A percentile compares a stretch with the other conserved stretches of the same genome.
Evolutionary conservation across 2,113 vertebrate genomes (phyloP).

Genomic region (Hymenochirus boettgeri): DNA sequence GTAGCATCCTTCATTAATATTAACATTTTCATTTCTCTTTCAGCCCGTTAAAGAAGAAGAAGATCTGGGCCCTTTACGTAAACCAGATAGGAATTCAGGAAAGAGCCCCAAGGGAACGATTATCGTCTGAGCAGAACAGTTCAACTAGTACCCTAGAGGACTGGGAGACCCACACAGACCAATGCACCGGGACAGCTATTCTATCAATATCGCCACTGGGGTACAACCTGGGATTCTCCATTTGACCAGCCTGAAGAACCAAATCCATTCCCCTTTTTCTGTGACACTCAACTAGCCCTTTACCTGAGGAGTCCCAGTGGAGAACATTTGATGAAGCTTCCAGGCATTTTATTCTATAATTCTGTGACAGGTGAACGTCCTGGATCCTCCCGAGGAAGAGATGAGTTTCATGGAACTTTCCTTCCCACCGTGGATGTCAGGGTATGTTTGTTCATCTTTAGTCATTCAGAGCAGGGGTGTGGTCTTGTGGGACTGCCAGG

Average conservation of each 20-base stretch:
- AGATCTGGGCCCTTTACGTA: conserved; percentile 70
- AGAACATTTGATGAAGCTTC: conserved; percentile 75
- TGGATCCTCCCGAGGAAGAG: conserved; percentile 73
- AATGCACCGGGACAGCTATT: conserved; percentile 76
- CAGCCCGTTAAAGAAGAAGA: conserved; percentile 50
- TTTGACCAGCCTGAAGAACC: conserved; percentile 57
- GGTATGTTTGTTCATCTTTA: conserved; percentile 47
- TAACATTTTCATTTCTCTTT: conserved; percentile 41
- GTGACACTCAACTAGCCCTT: conserved; percentile 46
- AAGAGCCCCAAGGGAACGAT: conserved; percentile 21
- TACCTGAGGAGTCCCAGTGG: conserved; percentile 62
- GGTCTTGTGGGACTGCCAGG: too few species aligned
- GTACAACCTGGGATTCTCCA: conserved; percentile 90
- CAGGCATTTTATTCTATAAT: conserved; percentile 84
- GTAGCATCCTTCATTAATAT: too few species aligned
- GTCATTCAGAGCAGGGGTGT: background rate
- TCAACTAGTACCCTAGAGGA: conserved; percentile 36
- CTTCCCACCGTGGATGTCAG: conserved; percentile 45
- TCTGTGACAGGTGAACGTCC: conserved; percentile 77
- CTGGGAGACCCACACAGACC: conserved; percentile 86
- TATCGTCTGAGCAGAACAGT: background rate
- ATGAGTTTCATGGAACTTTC: conserved; percentile 44
- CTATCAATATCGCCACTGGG: conserved; percentile 79
- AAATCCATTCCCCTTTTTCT: conserved; percentile 44
- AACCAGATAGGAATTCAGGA: conserved; percentile 68